phyloP scores from a whole-genome alignment of 2,888 invertebrate species.

The Megalurothrips usitatus region DNA sequence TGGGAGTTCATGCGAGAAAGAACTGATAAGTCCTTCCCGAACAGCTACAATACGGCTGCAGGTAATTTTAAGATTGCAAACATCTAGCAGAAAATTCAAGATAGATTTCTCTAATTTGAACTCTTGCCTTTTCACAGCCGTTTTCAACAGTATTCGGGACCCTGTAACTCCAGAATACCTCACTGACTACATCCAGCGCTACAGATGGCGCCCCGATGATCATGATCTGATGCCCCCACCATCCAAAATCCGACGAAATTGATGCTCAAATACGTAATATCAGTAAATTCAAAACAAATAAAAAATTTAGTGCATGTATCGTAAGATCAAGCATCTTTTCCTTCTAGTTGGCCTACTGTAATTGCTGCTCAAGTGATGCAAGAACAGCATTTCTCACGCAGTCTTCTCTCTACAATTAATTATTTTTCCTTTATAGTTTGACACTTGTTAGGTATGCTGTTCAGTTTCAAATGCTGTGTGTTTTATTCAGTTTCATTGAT shows the following conservation, averaged over 20 bases:
- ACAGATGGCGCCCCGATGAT: slow-evolving; percentile 59
- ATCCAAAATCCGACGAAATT: slow-evolving; percentile 45
- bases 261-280: not conserved
- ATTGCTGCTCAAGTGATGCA: too few species aligned
- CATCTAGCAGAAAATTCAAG: slow-evolving; percentile 31
- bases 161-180: slow-evolving; percentile 83
- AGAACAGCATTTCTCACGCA: not conserved
- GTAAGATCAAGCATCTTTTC: too few species aligned
- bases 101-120: slow-evolving; percentile 33
- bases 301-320: not conserved
- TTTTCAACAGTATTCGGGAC: slow-evolving; percentile 71
- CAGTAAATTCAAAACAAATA: not conserved
- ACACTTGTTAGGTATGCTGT: not conserved
- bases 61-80: slow-evolving; percentile 49
- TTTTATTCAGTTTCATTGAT: too few species aligned
- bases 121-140: slow-evolving; percentile 57
- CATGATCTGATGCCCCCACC: slow-evolving; percentile 69
- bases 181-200: slow-evolving; percentile 64
- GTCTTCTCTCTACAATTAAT: not conserved
- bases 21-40: slow-evolving; percentile 95
- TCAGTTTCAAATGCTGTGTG: too few species aligned
- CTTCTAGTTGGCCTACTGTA: too few species aligned
- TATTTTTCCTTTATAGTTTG: not conserved
- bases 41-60: slow-evolving; percentile 77
- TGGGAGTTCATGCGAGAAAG: slow-evolving; percentile 96